Evolutionary conservation across 2,888 invertebrate genomes (phyloP).

Genomic region (Perdita meconis): DNA sequence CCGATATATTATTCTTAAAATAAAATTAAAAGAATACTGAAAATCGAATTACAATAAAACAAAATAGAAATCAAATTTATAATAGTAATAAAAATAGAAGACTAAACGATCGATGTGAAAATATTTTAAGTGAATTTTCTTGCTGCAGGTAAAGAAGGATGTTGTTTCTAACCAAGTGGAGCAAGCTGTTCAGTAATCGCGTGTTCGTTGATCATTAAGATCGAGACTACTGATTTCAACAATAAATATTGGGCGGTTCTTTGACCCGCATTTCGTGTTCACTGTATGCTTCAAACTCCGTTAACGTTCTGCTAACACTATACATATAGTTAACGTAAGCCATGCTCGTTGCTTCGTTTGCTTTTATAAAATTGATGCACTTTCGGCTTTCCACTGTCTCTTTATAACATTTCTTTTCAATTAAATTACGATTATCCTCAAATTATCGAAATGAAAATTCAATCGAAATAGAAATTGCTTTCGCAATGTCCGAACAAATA

Average conservation of each 20-base stretch:
- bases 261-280: constrained; percentile 49
- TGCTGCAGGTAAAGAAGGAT: constrained; percentile 20
- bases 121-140: neutral
- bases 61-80: too few relatives aligned
- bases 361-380: neutral
- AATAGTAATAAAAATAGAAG: too few relatives aligned
- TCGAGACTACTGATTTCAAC: constrained; percentile 19
- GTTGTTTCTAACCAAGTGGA: constrained; percentile 7
- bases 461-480: too few relatives aligned
- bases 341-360: neutral
- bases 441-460: too few relatives aligned
- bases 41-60: too few relatives aligned
- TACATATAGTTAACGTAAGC: too few relatives aligned
- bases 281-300: constrained; percentile 6
- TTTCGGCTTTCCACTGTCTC: neutral
- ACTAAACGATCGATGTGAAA: neutral
- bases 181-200: constrained; percentile 34
- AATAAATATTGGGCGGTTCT: constrained; percentile 47
- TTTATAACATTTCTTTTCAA: neutral
- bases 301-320: constrained; percentile 4
- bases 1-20: too few relatives aligned
- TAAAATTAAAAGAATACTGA: too few relatives aligned
- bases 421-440: neutral
- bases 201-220: constrained; percentile 35
- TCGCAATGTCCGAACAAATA: neutral